Conservation (phyloP, 2,888 invertebrate genomes). For the Pyrgus malvae region DNA sequence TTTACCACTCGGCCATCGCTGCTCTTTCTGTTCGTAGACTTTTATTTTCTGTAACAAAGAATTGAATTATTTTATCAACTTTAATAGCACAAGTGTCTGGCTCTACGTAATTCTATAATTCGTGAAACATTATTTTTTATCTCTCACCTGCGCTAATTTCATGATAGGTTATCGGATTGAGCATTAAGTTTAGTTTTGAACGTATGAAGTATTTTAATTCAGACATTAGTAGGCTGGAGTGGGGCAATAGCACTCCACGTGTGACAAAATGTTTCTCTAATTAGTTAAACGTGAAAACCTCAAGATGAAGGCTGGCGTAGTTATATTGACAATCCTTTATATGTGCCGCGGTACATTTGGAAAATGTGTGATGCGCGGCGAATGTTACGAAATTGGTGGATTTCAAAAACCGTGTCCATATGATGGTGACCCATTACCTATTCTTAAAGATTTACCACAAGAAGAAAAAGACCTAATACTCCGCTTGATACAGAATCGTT, state of each 20-base stretch:
- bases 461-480: constrained; percentile 54
- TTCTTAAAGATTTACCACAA: constrained; percentile 51
- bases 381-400: constrained; percentile 49
- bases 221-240: neutral
- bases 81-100: neutral
- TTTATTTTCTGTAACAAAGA: too few species aligned
- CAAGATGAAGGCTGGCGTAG: constrained; percentile 46
- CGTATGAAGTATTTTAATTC: constrained; percentile 5
- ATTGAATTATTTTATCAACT: too few species aligned
- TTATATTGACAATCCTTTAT: constrained; percentile 42
- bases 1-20: too few species aligned
- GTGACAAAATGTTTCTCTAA: constrained; percentile 1
- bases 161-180: constrained; percentile 57
- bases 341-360: constrained; percentile 48
- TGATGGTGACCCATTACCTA: constrained; percentile 42
- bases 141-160: constrained; percentile 61
- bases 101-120: constrained; percentile 20
- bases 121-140: constrained; percentile 35
- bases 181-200: constrained; percentile 28
- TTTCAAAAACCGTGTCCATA: constrained; percentile 52
- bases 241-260: neutral
- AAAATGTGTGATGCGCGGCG: constrained; percentile 57
- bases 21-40: too few species aligned
- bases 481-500: constrained; percentile 75
- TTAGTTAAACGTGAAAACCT: neutral